Percentiles rank a stretch among this genome's conserved stretches.
phyloP scores from a whole-genome alignment of 35 echinoderm and acorn worm species.

The Chiridota heheva region DNA sequence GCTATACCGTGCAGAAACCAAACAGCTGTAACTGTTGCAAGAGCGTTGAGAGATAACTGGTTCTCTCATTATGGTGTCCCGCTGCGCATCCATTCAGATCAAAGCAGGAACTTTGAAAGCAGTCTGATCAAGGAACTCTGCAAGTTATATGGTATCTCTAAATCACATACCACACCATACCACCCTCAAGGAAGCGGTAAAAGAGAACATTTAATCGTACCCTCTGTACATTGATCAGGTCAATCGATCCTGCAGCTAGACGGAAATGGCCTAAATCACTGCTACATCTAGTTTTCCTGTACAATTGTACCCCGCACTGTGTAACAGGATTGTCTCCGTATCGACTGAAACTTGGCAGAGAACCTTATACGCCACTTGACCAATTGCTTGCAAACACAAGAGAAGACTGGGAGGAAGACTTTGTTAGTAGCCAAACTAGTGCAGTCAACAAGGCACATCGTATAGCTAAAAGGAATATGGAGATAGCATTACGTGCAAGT shows the following conservation, averaged over 20 bases:
- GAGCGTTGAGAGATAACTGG: conserved; percentile 10
- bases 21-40: background rate
- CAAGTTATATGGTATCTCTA: background rate
- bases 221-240: conserved; percentile 41
- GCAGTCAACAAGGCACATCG: background rate
- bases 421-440: conserved; percentile 2
- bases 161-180: conserved; percentile 23
- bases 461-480: background rate
- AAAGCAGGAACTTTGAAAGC: no score
- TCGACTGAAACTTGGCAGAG: conserved; percentile 27
- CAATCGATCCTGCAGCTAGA: conserved; percentile 7
- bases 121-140: background rate
- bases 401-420: conserved; percentile 32
- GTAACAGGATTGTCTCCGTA: conserved; percentile 29
- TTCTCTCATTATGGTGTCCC: background rate
- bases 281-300: conserved; percentile 43
- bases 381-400: conserved; percentile 21
- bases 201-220: conserved; percentile 44
- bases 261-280: conserved; percentile 52
- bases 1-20: background rate
- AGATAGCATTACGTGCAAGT: background rate
- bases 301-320: conserved; percentile 41
- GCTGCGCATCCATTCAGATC: background rate
- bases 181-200: conserved; percentile 28
- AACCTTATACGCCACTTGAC: conserved; percentile 37